Percentiles rank a stretch among this genome's conserved stretches.
Evolutionary conservation across 2,113 vertebrate species (phyloP).

Genomic region (Neotoma lepida): DNA sequence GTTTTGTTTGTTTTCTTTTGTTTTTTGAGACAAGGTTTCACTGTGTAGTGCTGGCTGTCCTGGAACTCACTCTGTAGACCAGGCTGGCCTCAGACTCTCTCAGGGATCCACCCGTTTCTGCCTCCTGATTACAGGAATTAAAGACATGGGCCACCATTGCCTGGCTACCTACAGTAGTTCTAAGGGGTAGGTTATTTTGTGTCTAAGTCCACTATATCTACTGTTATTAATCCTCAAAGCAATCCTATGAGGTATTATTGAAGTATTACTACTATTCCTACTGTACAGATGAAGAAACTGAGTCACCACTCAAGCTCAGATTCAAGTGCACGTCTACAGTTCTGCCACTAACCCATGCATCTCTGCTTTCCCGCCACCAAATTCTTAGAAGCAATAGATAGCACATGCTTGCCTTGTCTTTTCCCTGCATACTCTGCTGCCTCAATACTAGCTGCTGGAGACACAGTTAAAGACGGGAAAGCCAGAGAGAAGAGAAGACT

Average conservation of each 20-base stretch:
- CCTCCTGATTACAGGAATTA: background rate
- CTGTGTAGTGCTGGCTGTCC: background rate
- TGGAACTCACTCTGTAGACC: background rate
- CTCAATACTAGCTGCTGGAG: background rate
- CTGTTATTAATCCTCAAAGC: background rate
- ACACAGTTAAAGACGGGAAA: background rate
- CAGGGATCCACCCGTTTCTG: background rate
- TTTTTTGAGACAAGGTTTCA: background rate
- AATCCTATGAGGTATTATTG: background rate
- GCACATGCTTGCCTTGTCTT: background rate
- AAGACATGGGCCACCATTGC: background rate
- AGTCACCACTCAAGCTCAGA: background rate
- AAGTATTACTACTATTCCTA: background rate
- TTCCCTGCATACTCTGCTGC: background rate
- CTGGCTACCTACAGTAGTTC: background rate
- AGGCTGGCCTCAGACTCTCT: background rate
- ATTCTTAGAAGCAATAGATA: background rate
- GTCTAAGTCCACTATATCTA: constrained; percentile 6
- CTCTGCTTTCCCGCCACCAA: background rate
- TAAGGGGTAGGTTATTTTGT: background rate
- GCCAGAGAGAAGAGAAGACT: background rate
- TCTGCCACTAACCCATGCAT: background rate
- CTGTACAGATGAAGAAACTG: constrained; percentile 34
- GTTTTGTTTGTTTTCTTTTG: background rate
- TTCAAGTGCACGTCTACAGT: background rate